Evolutionary conservation across 2,113 vertebrate genomes (phyloP).

Genomic region (Rissa tridactyla): DNA sequence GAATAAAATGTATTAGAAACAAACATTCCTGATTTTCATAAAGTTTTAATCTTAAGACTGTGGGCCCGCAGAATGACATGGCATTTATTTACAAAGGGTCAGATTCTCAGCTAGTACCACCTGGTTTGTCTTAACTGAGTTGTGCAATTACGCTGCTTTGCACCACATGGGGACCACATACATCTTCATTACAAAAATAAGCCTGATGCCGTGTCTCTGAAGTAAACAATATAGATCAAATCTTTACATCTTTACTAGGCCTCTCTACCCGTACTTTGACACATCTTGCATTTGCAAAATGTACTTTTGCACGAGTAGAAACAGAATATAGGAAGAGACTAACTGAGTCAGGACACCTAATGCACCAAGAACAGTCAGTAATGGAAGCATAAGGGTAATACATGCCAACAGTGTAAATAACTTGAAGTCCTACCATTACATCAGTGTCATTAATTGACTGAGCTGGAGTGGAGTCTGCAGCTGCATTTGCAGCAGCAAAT

Average conservation of each 20-base stretch:
- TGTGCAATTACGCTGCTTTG: background rate
- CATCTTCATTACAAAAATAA: background rate
- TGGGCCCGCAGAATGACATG: background rate
- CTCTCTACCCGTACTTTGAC: background rate
- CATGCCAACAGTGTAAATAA: background rate
- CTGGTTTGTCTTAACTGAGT: background rate
- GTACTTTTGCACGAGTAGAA: background rate
- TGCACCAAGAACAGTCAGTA: background rate
- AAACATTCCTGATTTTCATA: background rate
- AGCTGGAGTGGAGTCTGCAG: background rate
- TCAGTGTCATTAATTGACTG: background rate
- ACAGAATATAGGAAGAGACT: background rate
- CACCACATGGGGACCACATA: background rate
- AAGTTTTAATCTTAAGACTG: background rate
- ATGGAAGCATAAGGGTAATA: background rate
- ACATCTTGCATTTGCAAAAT: background rate
- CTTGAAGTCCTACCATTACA: background rate
- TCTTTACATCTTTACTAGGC: background rate
- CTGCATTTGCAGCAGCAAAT: background rate
- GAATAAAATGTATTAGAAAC: background rate
- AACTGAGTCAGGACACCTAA: background rate
- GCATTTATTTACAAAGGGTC: background rate
- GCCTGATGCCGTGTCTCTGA: background rate
- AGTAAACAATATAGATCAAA: background rate
- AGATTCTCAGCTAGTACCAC: background rate